Evolutionary conservation across 2,797 vertebrate species (phyloP), one percentile per base, ranked within the genome.

Genomic region (Hybognathus amarus): DNA sequence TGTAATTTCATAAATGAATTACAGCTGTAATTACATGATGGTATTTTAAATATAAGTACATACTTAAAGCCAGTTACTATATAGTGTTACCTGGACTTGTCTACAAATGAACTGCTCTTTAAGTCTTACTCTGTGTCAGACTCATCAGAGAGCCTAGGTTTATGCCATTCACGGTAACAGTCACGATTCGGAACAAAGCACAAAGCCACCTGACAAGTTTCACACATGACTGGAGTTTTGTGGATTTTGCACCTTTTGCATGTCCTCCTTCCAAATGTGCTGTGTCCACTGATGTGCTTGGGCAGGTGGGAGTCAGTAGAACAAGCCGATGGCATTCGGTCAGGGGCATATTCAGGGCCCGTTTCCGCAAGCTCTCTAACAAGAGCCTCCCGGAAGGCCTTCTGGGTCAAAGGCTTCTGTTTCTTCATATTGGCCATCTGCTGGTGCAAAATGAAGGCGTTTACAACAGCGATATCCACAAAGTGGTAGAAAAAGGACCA

Each of bases 401-500:
- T 81, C 20, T 81, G 79, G 2, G 40, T 50, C 56, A 81, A 1
- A 4, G 50, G n/a, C 18, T 64, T 85, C 13, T 24, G 38, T 5
- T 66, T 50, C 15, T 76, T 78, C 20, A 18, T 9, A 13, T 17
- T 78, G 15, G 80, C 70, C 11, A 81, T 84, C 68, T 92, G 89
- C 68, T 92, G 90, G 68, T 93, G 88, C 2, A 94, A 85, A 47
- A 93, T 90, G 42, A 91, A 93, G 6, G 91, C 87, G 1, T 93
- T 93, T 8, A 93, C 92, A 0, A 90, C 89, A 12, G 92, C 92
- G 18, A 94, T 92, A 82, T 93, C 92, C 80, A 93, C 87, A 77
- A 93, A 93, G 56, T 93, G 92, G 45, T 89, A 91, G 71, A 93
- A 93, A 36, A 94, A 74, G 2, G 91, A 92, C 71, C 92, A n/a